Evolutionary conservation across 2,113 vertebrate genomes (phyloP).

Genomic region (Eolophus roseicapilla): DNA sequence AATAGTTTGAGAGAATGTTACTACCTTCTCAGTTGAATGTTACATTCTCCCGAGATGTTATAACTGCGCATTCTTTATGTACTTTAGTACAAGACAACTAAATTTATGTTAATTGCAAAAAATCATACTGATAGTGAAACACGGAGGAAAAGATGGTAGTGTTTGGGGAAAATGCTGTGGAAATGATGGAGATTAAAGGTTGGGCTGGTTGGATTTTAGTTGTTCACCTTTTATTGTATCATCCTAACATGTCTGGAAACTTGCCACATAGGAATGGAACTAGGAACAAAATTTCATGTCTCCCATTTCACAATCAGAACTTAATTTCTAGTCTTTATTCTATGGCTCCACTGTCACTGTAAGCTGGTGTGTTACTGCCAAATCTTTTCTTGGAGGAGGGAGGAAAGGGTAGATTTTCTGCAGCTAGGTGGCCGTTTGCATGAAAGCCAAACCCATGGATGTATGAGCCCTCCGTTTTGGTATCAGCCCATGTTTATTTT

Average conservation of each 20-base stretch:
- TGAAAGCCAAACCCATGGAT: neutral
- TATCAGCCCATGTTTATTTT: neutral
- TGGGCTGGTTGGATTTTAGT: neutral
- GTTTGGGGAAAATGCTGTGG: neutral
- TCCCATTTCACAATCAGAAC: neutral
- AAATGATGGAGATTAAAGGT: neutral
- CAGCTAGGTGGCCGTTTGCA: neutral
- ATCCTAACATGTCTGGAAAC: neutral
- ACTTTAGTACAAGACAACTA: neutral
- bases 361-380: neutral
- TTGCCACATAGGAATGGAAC: neutral
- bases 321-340: neutral
- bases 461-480: accelerated
- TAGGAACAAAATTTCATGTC: neutral
- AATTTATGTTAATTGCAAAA: neutral
- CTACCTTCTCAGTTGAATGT: neutral
- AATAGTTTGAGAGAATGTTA: neutral
- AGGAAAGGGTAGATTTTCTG: neutral
- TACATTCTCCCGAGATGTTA: neutral
- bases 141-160: neutral
- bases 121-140: neutral
- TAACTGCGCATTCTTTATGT: neutral
- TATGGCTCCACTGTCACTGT: neutral
- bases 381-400: neutral
- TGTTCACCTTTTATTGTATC: neutral